Percentiles rank a stretch among this genome's conserved stretches.
Evolutionary conservation across 1,140 invertebrate species (phyloP).

Genomic region (Trichoplusia ni): DNA sequence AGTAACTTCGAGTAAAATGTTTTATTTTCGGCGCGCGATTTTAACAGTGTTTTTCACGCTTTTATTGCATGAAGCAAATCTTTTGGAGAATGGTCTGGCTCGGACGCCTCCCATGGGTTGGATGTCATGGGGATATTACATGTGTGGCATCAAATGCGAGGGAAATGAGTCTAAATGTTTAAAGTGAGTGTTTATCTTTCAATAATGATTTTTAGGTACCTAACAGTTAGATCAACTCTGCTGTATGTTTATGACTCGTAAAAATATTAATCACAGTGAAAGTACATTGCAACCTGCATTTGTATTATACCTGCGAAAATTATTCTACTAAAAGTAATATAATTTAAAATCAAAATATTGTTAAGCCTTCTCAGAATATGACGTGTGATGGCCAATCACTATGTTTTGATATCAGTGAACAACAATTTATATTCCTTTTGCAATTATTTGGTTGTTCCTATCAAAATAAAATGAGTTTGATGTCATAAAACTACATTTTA

Average conservation of each 20-base stretch:
- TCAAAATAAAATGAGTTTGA: too few species aligned
- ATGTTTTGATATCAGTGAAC: too few species aligned
- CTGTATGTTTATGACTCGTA: not conserved
- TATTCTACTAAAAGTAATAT: too few species aligned
- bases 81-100: constrained; percentile 91
- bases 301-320: too few species aligned
- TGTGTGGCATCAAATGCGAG: constrained; percentile 86
- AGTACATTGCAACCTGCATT: too few species aligned
- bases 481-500: not conserved
- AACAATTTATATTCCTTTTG: too few species aligned
- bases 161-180: constrained; percentile 86
- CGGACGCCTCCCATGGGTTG: constrained; percentile 92
- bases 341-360: too few species aligned
- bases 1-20: constrained; percentile 1
- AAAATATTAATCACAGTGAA: too few species aligned
- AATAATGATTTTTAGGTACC: constrained; percentile 6
- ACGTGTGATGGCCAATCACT: too few species aligned
- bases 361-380: too few species aligned
- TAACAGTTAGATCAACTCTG: not conserved
- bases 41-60: constrained; percentile 29
- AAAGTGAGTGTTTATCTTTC: constrained; percentile 66
- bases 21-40: constrained; percentile 2
- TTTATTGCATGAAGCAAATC: constrained; percentile 40
- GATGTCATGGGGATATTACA: constrained; percentile 90
- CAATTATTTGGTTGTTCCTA: too few species aligned